phyloP scores from a whole-genome alignment of 2,113 vertebrate species.

The Oncorhynchus nerka region DNA sequence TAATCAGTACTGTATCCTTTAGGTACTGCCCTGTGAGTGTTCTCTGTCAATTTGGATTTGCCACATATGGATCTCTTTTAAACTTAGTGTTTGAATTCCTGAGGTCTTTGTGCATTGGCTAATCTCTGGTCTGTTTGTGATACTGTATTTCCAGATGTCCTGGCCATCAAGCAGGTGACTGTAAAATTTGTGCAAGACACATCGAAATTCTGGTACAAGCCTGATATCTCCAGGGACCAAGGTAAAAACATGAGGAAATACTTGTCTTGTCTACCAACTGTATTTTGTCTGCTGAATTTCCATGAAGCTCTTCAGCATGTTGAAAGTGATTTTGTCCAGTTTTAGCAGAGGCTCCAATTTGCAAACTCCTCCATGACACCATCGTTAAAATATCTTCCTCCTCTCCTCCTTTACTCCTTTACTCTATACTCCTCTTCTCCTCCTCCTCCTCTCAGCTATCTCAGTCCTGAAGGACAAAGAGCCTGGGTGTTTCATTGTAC shows the following conservation, averaged over 20 bases:
- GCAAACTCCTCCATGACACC: background rate
- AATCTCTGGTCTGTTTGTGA: slow-evolving; percentile 19
- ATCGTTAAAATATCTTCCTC: background rate
- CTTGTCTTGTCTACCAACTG: background rate
- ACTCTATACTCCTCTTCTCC: no score
- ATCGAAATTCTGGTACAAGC: slow-evolving; percentile 96
- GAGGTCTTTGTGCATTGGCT: background rate
- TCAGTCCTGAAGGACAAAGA: slow-evolving; percentile 90
- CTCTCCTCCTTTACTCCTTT: background rate
- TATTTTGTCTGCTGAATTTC: no score
- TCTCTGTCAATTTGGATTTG: no score
- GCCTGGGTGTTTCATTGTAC: slow-evolving; percentile 88
- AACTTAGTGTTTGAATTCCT: no score
- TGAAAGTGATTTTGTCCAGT: background rate
- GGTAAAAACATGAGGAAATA: slow-evolving; percentile 64
- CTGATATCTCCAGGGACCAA: slow-evolving; percentile 95
- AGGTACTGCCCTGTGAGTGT: background rate
- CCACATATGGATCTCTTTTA: no score
- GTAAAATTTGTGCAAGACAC: slow-evolving; percentile 98
- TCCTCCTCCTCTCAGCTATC: slow-evolving; percentile 75
- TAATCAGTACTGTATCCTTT: background rate
- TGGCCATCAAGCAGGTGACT: slow-evolving; percentile 79
- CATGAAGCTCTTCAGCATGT: background rate
- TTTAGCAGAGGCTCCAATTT: background rate
- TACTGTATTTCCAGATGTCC: slow-evolving; percentile 72